Conservation (phyloP, 2,113 vertebrate species). For the Phylloscopus whistleri region DNA sequence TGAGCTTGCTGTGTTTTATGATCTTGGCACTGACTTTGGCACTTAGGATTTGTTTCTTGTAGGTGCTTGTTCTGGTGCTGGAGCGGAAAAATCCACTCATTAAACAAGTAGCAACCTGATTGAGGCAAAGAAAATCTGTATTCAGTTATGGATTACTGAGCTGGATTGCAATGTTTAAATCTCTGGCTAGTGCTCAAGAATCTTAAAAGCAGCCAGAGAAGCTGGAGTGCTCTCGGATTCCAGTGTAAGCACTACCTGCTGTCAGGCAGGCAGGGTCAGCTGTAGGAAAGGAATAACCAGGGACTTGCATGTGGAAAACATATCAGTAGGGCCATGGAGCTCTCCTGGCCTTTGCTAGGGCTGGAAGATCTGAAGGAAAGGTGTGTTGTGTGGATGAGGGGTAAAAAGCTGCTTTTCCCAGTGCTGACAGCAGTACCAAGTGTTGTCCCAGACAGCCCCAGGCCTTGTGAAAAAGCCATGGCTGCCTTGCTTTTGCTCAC, state of each 20-base stretch:
- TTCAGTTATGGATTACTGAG: not conserved
- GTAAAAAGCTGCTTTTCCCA: not conserved
- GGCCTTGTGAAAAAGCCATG: not conserved
- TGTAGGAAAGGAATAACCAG: not conserved
- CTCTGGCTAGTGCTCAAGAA: not conserved
- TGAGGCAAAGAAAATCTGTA: not conserved
- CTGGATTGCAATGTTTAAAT: not conserved
- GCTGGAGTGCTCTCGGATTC: not conserved
- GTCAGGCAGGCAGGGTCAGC: not conserved
- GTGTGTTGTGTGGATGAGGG: not conserved
- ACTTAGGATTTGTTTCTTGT: not conserved
- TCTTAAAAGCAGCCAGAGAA: not conserved
- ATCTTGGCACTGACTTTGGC: not conserved
- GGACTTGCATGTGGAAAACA: not conserved
- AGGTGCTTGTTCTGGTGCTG: not conserved
- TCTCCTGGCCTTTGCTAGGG: not conserved
- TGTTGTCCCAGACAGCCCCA: not conserved
- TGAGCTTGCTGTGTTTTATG: not conserved
- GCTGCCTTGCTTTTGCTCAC: not conserved
- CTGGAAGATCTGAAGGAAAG: not conserved
- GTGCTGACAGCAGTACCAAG: not conserved
- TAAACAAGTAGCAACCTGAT: not conserved
- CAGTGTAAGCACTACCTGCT: not conserved
- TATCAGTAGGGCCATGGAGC: not conserved
- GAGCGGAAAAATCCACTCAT: not conserved